Conservation (phyloP, 2,113 vertebrate genomes). For the Boulengeromyrus knoepffleri region DNA sequence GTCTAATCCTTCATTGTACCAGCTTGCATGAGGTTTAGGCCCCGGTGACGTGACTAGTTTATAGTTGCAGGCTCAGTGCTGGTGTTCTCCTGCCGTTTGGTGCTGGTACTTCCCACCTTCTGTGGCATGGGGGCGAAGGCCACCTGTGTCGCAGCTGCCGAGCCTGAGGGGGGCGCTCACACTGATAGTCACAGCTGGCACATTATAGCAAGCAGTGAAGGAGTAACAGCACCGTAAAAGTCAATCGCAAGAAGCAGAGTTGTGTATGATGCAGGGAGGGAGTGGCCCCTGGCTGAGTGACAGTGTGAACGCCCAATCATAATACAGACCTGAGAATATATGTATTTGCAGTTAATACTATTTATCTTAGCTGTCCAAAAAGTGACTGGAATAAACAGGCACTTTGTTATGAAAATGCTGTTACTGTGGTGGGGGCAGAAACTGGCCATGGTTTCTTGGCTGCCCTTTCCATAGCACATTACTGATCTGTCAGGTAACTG, state of each 20-base stretch:
- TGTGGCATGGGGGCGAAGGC: background rate
- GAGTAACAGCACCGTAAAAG: background rate
- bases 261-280: background rate
- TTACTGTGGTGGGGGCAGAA: background rate
- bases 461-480: background rate
- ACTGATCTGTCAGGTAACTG: background rate
- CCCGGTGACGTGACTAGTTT: background rate
- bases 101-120: background rate
- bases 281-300: background rate
- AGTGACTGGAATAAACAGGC: background rate
- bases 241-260: background rate
- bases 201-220: background rate
- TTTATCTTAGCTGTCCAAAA: background rate
- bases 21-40: background rate
- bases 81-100: background rate
- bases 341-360: background rate
- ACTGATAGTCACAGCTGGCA: background rate
- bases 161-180: background rate
- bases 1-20: background rate
- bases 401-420: background rate
- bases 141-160: background rate
- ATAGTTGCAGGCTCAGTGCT: background rate
- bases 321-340: background rate
- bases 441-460: background rate
- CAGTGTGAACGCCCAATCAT: background rate